Conservation (phyloP, 2,113 vertebrate species). For the Salminus brasiliensis region DNA sequence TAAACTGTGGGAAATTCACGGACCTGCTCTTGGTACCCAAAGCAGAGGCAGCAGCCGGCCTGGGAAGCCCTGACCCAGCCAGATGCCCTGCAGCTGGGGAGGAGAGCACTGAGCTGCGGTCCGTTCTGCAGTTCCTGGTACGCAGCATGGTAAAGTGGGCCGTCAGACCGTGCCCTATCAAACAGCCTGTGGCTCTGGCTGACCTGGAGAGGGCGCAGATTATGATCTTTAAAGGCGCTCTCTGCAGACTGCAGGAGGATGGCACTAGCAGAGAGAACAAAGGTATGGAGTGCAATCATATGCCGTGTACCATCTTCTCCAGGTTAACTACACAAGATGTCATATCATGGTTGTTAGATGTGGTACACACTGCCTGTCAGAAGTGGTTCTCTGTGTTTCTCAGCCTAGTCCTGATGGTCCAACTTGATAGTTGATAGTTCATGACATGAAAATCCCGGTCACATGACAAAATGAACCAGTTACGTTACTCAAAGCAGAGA, state of each 20-base stretch:
- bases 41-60: constrained; percentile 41
- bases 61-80: constrained; percentile 43
- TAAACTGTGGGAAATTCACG: constrained; percentile 75
- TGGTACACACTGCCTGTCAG: too few species aligned
- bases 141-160: constrained; percentile 85
- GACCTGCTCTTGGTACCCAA: constrained; percentile 73
- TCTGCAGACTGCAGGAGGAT: constrained; percentile 71
- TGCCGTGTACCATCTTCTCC: neutral
- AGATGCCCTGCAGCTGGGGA: constrained; percentile 51
- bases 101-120: constrained; percentile 71
- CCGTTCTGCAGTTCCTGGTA: constrained; percentile 79
- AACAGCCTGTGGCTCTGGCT: constrained; percentile 71
- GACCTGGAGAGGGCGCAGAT: constrained; percentile 81
- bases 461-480: too few species aligned
- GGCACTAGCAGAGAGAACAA: constrained; percentile 64
- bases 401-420: too few species aligned
- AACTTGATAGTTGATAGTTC: too few species aligned
- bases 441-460: too few species aligned
- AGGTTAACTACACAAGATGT: too few species aligned
- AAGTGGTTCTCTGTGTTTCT: too few species aligned
- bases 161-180: constrained; percentile 78
- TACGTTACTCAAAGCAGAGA: too few species aligned
- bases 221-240: constrained; percentile 79
- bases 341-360: too few species aligned
- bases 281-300: constrained; percentile 60